Evolutionary conservation across 2,888 invertebrate species (phyloP), one percentile per base, ranked within the genome.

Genomic region (Leptopilina myrica): DNA sequence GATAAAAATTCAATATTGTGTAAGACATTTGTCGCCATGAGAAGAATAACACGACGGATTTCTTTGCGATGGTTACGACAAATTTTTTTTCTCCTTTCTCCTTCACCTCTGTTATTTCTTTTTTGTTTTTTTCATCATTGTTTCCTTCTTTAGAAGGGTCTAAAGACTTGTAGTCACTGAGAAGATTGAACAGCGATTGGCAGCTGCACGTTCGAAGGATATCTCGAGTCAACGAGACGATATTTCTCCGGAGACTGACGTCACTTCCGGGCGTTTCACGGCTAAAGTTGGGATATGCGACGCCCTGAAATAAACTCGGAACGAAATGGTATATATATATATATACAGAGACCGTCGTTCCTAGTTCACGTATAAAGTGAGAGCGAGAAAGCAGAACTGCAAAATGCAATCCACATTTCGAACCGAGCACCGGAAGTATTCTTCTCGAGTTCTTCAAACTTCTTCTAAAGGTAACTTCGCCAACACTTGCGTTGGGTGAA

Each of bases 231-330:
- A 78, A 76, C 43, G 67, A 67, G 64, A 64, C 49, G 66, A 67
- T 76, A 56, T 79, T 64, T 76, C 59, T 43, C 62, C 77, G 46
- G 76, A 66, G 76, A 79, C 66, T 66, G 75, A 76, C 66, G 80
- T 43, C 77, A 56, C 46, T 77, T 82, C 79, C 77, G 67, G 76
- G 76, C 82, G 81, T 80, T 73, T 67, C 46, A 76, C 73, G 77
- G 79, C 77, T 76, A 80, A 79, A 79, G 77, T 79, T 79, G 67
- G 73, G 65, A 73, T 64, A 79, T 73, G 73, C 79, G 43, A 79
- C 33, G 76, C 53, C 64, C 64, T 67, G 76, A 56, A 79, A 77
- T 79, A 76, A 67, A 79, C 76, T 79, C 73, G 69, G 62, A 26
- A 40, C 64, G 43, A 76, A 76, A 76, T 79, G 33, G 43, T 67